Base-by-base conservation (phyloP, 2,888 invertebrate species). In the Tiliacea aurago region DNA sequence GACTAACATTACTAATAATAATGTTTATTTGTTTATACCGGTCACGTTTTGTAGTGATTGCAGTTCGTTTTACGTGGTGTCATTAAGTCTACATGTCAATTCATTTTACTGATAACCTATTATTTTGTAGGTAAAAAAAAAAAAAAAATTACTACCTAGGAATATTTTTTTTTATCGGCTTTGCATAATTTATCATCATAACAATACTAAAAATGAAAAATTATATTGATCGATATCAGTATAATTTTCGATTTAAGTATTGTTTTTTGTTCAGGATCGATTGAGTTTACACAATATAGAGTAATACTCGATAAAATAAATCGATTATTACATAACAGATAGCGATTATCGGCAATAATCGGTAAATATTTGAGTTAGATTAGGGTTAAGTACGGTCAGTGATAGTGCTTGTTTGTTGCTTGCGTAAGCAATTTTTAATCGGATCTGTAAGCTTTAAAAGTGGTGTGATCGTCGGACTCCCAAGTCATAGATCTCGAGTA, bases 311-410 rank as follows among this genome's bases (percentile, higher is more conserved):
- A 78, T 72, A 78, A 49, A 55, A 10, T 3, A 53, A 43, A 72
- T 65, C 53, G 33, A 64, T 61, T 71, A 53, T 76, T 64, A 64
- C 64, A 59, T 41, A 77, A 77, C 18, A 20, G 61, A 76, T 76
- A 76, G 37, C 49, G 28, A 49, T 61, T 66, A 65, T 81, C 80
- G 23, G 41, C 59, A 37, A 9, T 51, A 63, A 73, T 74, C 74
- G 28, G 37, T 49, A 58, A 58, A 51, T 67, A 41, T 81, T 81
- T 76, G 70, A 77, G 3, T 23, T 13, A 47, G 77, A 78, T 78
- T 81, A 81, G 11, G 15, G 18, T 67, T 76, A 66, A 61, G 51
- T 43, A 20, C 73, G 56, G 62, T 55, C 64, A 72, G 63, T 23
- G 67, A 62, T 76, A 62, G 10, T 23, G 7, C 11, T 4, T 1